phyloP scores from a whole-genome alignment of 2,797 vertebrate species.

The Moxostoma hubbsi region DNA sequence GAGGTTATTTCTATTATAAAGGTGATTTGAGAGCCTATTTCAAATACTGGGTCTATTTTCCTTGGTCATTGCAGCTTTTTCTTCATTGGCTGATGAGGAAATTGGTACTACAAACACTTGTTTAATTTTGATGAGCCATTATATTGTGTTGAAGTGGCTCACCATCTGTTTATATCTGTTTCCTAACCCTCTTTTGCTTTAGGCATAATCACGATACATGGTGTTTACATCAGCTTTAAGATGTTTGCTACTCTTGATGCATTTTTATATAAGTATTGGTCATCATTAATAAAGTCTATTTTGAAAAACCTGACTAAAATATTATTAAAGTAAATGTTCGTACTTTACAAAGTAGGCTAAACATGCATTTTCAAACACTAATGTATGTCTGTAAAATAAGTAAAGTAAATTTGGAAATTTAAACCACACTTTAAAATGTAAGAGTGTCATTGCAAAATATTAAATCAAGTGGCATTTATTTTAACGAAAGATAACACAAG shows the following conservation, averaged over 20 bases:
- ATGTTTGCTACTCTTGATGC: not conserved
- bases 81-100: not conserved
- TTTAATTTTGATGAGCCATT: not conserved
- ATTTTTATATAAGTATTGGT: not conserved
- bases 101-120: not conserved
- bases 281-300: not conserved
- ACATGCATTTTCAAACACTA: no score
- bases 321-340: no score
- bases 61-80: not conserved
- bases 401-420: no score
- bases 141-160: not conserved
- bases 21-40: not conserved
- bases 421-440: no score
- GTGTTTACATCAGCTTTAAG: not conserved
- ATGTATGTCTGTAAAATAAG: no score
- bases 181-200: not conserved
- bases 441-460: no score
- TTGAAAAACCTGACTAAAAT: not conserved
- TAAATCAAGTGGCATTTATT: no score
- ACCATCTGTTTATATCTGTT: constrained; percentile 20
- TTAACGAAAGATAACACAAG: no score
- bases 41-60: not conserved
- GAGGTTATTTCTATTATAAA: not conserved
- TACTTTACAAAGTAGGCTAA: no score
- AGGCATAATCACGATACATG: not conserved